Evolutionary conservation across 2,888 invertebrate genomes (phyloP).

Genomic region (Chloromyia formosa): DNA sequence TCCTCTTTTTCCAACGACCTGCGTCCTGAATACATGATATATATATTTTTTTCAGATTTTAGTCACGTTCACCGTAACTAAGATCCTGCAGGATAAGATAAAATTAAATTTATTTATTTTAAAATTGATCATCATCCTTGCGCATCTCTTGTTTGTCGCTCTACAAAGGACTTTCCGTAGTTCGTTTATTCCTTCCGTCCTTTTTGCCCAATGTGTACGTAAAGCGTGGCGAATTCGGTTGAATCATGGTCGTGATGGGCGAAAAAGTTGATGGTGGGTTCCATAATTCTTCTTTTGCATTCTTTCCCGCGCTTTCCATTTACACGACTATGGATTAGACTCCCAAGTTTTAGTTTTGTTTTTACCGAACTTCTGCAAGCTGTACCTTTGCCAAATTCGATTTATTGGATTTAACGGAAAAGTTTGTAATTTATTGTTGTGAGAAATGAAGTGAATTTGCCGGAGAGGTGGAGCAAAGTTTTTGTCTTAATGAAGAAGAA

Average conservation of each 20-base stretch:
- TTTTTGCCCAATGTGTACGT: no score
- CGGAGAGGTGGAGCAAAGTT: background rate
- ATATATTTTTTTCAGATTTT: slow-evolving; percentile 12
- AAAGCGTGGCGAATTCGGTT: background rate
- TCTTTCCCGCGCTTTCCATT: background rate
- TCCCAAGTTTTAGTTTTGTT: background rate
- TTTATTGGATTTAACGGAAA: background rate
- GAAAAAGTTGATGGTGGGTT: background rate
- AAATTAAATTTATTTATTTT: slow-evolving; percentile 41
- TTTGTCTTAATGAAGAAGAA: no score
- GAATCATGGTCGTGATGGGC: background rate
- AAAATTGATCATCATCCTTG: slow-evolving; percentile 21
- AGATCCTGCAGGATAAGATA: slow-evolving; percentile 19
- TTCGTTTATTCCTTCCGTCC: background rate
- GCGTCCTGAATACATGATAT: background rate
- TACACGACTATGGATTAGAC: background rate
- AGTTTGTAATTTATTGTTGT: slow-evolving; percentile 7
- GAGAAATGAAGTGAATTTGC: background rate
- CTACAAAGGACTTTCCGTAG: background rate
- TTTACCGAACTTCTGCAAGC: no score
- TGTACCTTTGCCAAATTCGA: no score
- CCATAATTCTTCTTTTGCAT: background rate
- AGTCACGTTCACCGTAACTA: slow-evolving; percentile 39
- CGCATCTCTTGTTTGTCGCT: background rate
- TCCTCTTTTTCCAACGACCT: background rate